Evolutionary conservation across 1,140 invertebrate genomes (phyloP), one percentile per base, ranked within the genome.

Genomic region (Sitodiplosis mosellana): DNA sequence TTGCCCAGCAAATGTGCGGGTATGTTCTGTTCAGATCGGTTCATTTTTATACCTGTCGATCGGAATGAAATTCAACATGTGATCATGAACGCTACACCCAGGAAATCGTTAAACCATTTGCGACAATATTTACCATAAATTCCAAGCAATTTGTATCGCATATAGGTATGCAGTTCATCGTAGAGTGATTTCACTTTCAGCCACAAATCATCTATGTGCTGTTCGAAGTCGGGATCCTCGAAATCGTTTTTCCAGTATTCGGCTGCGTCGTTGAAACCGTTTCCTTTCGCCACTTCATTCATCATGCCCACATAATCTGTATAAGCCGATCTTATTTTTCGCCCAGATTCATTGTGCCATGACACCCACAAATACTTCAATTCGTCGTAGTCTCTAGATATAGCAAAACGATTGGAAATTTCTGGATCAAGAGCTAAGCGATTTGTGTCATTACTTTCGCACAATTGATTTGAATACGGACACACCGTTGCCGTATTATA

Each of bases 341-440:
- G 77, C 0, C 88, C 88, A 1, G 76, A 73, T 4, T 67, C 71
- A 38, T 77, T 71, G 47, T 87, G 67, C 86, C 86, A 92, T 50
- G 77, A 67, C 11, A 73, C 66, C 88, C 88, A 92, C 6, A 40
- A 63, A 54, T 84, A 71, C 48, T 76, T 71, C 50, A 87, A 58
- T 59, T 85, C 79, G 33, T 80, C 73, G 6, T 80, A 76, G 60
- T 87, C 71, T 15, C 73, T 69, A 49, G 78, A 82, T 19, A 66
- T 69, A 1, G 71, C 64, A 34, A 87, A 64, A 38, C 81, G 71
- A 38, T 76, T 70, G 1, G 76, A 78, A 14, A 87, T 67, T 54
- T 87, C 83, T 49, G 87, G 87, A 57, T 91, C 86, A 1, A 91
- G 60, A 7, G 78, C 71, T 0, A 89, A 65, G 55, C 87, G 89